Evolutionary conservation across 2,797 vertebrate species (phyloP).

Genomic region (Netta rufina): DNA sequence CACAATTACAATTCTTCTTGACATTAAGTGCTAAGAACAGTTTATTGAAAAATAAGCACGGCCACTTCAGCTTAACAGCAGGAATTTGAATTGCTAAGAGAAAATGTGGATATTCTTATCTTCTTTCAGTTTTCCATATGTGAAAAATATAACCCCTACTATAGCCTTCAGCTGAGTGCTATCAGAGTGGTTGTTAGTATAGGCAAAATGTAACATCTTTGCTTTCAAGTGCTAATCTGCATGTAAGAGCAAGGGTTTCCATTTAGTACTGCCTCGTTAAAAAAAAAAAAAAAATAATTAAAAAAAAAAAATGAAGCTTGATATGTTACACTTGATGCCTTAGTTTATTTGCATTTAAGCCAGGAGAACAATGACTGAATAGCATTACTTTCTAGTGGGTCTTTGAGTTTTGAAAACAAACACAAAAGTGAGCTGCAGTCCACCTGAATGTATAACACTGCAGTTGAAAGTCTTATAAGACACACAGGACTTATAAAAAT

Average conservation of each 20-base stretch:
- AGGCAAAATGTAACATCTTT: background rate
- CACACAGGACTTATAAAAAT: background rate
- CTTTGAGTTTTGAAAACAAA: background rate
- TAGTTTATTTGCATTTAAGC: background rate
- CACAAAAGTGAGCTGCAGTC: background rate
- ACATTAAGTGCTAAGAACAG: background rate
- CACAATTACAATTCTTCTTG: background rate
- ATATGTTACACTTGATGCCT: background rate
- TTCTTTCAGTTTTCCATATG: background rate
- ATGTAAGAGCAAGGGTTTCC: background rate
- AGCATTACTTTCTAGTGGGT: background rate
- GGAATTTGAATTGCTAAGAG: background rate
- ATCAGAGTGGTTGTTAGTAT: background rate
- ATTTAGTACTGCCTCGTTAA: background rate
- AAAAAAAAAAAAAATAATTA: background rate
- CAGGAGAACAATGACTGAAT: background rate
- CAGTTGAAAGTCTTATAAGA: background rate
- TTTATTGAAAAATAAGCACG: background rate
- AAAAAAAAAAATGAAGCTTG: no score
- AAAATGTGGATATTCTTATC: background rate
- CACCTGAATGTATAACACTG: background rate
- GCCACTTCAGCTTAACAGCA: background rate
- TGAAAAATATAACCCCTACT: background rate
- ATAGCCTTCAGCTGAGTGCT: no score
- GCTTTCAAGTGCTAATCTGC: background rate